Base-by-base conservation (phyloP, 2,113 vertebrate species). In the Carassius auratus region DNA sequence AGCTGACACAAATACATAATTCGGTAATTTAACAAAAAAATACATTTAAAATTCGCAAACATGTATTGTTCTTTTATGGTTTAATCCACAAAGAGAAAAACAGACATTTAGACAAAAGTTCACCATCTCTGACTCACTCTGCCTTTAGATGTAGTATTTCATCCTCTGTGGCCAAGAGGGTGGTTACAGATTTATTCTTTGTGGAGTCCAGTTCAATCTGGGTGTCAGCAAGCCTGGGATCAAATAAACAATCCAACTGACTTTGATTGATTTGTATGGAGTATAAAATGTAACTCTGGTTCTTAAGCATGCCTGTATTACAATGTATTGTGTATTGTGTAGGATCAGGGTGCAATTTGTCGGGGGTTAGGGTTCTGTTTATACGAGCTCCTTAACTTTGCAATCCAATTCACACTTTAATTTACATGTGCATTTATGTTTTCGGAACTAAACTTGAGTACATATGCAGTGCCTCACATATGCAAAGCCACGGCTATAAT, bases 111-210 rank as follows among this genome's bases (percentile, higher is more conserved):
- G n/a, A 21, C 48, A 1, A 33, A 33, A 33, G n/a, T 23, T 66
- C 23, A 50, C 78, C 19, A 45, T 57, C 33, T 36, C 36, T 59
- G 42, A 91, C 96, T 93, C 93, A 98, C 94, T 94, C 96, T 88
- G 95, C 90, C 93, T 91, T 97, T 75, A 98, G 94, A 83, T 96
- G 95, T 81, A 96, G 87, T 91, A 98, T 97, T 94, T 98, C 95
- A 30, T 97, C 96, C 87, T 95, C 96, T 48, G 96, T 95, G 89
- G 95, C 96, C 91, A 96, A 90, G 86, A 97, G 93, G 38, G 95
- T 95, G 84, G 95, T 95, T 57, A 94, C 89, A 59, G 96, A 97
- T 92, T 95, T 96, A 88, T 90, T 95, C 92, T 95, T 97, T 80
- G 94, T 93, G 68, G 96, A 93, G 81, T 97, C 95, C 91, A 97